Evolutionary conservation across 2,113 vertebrate species (phyloP).

Genomic region (Phasianus colchicus): DNA sequence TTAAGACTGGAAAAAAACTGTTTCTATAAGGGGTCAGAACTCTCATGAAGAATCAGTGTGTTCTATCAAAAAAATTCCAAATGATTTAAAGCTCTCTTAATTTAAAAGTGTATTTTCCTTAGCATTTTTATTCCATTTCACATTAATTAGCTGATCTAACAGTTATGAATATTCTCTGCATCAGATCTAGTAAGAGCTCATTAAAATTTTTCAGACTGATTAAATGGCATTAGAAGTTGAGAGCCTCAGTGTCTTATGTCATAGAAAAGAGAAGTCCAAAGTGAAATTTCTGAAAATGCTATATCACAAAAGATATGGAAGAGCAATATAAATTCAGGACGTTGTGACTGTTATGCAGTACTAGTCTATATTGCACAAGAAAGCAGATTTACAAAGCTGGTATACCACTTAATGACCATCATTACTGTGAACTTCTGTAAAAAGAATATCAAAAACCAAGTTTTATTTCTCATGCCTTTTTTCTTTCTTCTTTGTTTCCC

Average conservation of each 20-base stretch:
- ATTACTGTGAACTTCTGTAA: neutral
- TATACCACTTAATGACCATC: neutral
- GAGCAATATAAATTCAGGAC: neutral
- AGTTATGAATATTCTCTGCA: conserved; percentile 46
- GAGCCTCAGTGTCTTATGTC: conserved; percentile 44
- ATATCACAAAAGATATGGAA: neutral
- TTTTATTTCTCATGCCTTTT: neutral
- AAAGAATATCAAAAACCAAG: neutral
- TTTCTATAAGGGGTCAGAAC: neutral
- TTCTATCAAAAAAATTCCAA: conserved; percentile 27
- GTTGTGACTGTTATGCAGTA: neutral
- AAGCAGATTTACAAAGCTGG: neutral
- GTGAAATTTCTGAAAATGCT: neutral
- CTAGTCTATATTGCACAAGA: neutral
- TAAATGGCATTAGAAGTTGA: conserved; percentile 61
- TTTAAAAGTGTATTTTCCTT: conserved; percentile 52
- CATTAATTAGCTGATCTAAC: conserved; percentile 61
- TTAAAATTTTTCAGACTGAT: conserved; percentile 59
- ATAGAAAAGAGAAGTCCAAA: conserved; percentile 27
- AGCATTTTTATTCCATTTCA: conserved; percentile 27
- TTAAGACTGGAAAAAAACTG: too few relatives aligned
- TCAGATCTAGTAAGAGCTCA: conserved; percentile 53
- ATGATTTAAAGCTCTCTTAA: conserved; percentile 38
- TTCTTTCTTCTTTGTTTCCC: neutral
- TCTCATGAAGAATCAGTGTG: neutral